A percentile compares a stretch with the other conserved stretches of the same genome.
phyloP scores from a whole-genome alignment of 2,113 vertebrate species.

The Pteruthius melanotis region DNA sequence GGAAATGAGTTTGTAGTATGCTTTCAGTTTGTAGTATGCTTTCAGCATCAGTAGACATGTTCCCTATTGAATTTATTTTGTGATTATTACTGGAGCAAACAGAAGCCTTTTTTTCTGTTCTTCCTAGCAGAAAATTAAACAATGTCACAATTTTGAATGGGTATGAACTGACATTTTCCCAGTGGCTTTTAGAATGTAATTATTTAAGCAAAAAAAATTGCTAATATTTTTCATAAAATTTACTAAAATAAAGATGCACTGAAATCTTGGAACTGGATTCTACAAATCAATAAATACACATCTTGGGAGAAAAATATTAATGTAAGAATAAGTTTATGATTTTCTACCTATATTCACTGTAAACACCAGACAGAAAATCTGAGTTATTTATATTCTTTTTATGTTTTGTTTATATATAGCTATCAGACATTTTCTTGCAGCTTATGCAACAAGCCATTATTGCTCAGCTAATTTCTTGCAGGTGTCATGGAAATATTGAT shows the following conservation, averaged over 20 bases:
- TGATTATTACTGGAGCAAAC: slow-evolving; percentile 28
- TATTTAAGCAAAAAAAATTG: not conserved
- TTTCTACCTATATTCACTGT: not conserved
- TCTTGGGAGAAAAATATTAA: not conserved
- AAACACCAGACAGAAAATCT: not conserved
- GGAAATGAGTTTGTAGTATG: not conserved
- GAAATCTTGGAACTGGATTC: not conserved
- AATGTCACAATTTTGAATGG: slow-evolving; percentile 22
- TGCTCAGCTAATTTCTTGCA: not conserved
- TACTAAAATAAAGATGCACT: not conserved
- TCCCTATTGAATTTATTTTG: slow-evolving; percentile 33
- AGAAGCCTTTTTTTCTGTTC: slow-evolving; percentile 23
- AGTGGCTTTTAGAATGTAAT: not conserved
- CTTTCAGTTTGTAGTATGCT: not conserved
- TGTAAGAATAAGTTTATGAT: not conserved
- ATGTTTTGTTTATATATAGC: not conserved
- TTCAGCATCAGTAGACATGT: not conserved
- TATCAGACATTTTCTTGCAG: not conserved
- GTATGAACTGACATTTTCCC: slow-evolving; percentile 16
- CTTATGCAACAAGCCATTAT: not conserved
- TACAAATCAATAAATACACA: not conserved
- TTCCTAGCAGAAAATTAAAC: slow-evolving; percentile 63
- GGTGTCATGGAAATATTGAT: not conserved
- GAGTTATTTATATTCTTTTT: not conserved
- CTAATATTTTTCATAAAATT: not conserved